Conservation (phyloP, 2,797 vertebrate genomes). For the Parotocinclus haroldoi region DNA sequence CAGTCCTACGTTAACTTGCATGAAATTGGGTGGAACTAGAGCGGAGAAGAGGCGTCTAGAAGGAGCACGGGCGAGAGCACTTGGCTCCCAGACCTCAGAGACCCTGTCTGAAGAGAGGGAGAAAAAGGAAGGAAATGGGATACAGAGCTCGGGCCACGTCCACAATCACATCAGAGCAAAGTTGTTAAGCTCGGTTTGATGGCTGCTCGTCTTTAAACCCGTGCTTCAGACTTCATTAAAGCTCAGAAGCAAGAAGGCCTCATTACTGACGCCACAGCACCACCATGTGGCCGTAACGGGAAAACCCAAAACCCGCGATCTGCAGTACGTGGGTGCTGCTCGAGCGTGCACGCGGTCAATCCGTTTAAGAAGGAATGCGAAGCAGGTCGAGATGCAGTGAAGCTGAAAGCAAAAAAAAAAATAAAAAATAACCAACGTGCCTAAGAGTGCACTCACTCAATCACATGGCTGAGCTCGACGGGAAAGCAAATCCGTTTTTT, state of each 20-base stretch:
- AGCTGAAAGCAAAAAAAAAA: too few relatives aligned
- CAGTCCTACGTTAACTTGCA: constrained; percentile 50
- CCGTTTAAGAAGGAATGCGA: too few relatives aligned
- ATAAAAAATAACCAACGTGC: too few relatives aligned
- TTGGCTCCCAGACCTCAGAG: constrained; percentile 38
- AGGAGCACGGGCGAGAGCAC: constrained; percentile 38
- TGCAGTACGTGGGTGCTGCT: neutral
- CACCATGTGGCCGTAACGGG: constrained; percentile 29
- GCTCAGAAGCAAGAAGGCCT: neutral
- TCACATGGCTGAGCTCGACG: too few relatives aligned
- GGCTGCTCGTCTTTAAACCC: constrained; percentile 30
- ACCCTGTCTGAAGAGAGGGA: constrained; percentile 45
- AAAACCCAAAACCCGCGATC: neutral
- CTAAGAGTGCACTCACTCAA: too few relatives aligned
- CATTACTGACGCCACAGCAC: constrained; percentile 29
- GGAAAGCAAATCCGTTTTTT: too few relatives aligned
- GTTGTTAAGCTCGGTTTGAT: constrained; percentile 32
- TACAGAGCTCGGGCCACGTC: constrained; percentile 5
- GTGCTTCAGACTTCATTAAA: constrained; percentile 24
- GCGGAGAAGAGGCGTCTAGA: constrained; percentile 40
- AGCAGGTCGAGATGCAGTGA: too few relatives aligned
- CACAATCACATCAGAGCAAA: constrained; percentile 27
- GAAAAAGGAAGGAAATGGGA: constrained; percentile 19
- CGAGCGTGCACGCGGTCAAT: too few relatives aligned
- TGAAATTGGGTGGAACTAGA: constrained; percentile 57